Conservation (phyloP, 2,797 vertebrate species). For the Cryptoprocta ferox region DNA sequence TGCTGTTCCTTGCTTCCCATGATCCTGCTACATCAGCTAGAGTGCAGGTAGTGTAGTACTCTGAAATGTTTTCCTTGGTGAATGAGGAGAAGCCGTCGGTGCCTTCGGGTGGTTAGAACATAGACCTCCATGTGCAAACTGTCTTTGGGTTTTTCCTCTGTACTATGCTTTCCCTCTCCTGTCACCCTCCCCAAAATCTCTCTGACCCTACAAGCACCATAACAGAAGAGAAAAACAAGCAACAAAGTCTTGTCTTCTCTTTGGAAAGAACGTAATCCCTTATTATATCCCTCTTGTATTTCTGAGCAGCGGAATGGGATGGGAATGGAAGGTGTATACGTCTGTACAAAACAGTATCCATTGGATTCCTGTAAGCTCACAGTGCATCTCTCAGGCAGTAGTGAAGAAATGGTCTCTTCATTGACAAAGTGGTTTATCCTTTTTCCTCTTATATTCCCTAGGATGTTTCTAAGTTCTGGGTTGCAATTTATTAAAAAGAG, state of each 20-base stretch:
- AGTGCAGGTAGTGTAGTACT: neutral
- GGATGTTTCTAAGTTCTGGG: conserved; percentile 12
- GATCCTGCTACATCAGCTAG: neutral
- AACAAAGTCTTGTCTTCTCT: neutral
- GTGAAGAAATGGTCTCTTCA: neutral
- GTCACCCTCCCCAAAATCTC: neutral
- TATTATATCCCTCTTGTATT: neutral
- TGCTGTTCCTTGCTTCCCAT: neutral
- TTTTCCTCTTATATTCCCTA: neutral
- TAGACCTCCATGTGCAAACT: neutral
- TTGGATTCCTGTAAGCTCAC: neutral
- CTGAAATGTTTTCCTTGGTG: neutral
- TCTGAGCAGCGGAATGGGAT: neutral
- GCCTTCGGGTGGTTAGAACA: neutral
- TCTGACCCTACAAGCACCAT: neutral
- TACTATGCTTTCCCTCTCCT: neutral
- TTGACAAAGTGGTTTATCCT: neutral
- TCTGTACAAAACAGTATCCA: neutral
- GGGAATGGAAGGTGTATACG: neutral
- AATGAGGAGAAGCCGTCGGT: neutral
- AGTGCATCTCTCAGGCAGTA: neutral
- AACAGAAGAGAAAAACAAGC: neutral
- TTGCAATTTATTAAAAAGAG: neutral
- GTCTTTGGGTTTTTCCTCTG: neutral
- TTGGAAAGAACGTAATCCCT: neutral